Conservation (phyloP, 2,113 vertebrate genomes). For the Symphodus melops region DNA sequence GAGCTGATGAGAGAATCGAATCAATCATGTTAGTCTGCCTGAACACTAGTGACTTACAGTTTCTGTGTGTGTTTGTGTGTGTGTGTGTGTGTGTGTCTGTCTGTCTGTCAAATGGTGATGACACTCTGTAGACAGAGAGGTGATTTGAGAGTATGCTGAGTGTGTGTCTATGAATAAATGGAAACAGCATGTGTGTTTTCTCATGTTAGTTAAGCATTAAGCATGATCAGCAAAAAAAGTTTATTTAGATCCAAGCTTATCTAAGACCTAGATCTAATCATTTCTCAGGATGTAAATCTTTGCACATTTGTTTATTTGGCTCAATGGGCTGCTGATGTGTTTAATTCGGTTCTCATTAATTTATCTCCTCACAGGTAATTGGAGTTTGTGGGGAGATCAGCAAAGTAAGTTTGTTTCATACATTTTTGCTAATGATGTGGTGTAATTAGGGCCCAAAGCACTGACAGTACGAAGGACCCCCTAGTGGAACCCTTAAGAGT, state of each 20-base stretch:
- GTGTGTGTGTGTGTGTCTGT: background rate
- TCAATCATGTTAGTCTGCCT: slow-evolving; percentile 18
- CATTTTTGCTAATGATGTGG: slow-evolving; percentile 38
- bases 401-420: slow-evolving; percentile 91
- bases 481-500: too few relatives aligned
- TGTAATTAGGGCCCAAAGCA: too few relatives aligned
- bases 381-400: slow-evolving; percentile 98
- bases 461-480: too few relatives aligned
- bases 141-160: background rate
- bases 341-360: slow-evolving; percentile 38
- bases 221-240: slow-evolving; percentile 25
- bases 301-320: slow-evolving; percentile 27
- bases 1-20: slow-evolving; percentile 57
- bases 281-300: background rate
- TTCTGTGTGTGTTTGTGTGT: slow-evolving; percentile 22
- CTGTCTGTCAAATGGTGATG: background rate
- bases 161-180: slow-evolving; percentile 30
- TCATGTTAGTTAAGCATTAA: slow-evolving; percentile 21
- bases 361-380: slow-evolving; percentile 90
- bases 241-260: slow-evolving; percentile 19
- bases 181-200: slow-evolving; percentile 19
- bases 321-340: slow-evolving; percentile 14
- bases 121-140: slow-evolving; percentile 31
- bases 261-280: slow-evolving; percentile 17
- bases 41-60: slow-evolving; percentile 50